Evolutionary conservation across 2,888 invertebrate species (phyloP), one percentile per base, ranked within the genome.

Genomic region (Eupithecia insigniata): DNA sequence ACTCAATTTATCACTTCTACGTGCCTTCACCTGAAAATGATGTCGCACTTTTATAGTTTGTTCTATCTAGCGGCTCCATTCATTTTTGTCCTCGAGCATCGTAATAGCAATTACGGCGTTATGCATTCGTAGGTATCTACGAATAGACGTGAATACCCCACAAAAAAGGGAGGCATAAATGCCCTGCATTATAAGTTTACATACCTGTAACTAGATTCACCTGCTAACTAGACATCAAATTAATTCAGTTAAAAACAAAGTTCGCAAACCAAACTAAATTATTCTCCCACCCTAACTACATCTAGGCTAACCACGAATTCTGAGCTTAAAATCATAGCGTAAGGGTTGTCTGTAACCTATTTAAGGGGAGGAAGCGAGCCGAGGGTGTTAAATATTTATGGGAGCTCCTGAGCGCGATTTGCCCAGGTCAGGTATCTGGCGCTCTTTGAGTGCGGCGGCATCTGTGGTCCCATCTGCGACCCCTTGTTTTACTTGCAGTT

Each of bases 361-460:
- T 85, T 83, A 84, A 74, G 80, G 76, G 80, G 78, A 55, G 84
- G 80, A 78, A 85, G 83, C 78, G 83, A 80, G 76, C 76, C 62
- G 76, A 74, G 74, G 67, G 76, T 75, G 78, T 82, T 81, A 82
- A 85, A 84, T 85, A 85, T 85, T 85, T 82, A 85, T 83, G 34
- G 34, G 82, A 75, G 73, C 77, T 79, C 80, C 80, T 75, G 79
- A 76, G 74, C 73, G 71, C 76, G 68, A 77, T 70, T 73, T 69
- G 73, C 69, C 62, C 39, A 67, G 69, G 60, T 36, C 70, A 62
- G 62, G 62, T 30, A 34, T 18, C 7, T 22, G 30, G 30, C 34
- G 34, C 30, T n/a, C 34, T n/a, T 18, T 16, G 58, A 14, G 16
- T 28, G 60, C 60, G 22, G 46, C 46, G 22, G 2, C 10, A 22